Conservation (phyloP, 2,888 invertebrate species). For the Cataglyphis cursor region DNA sequence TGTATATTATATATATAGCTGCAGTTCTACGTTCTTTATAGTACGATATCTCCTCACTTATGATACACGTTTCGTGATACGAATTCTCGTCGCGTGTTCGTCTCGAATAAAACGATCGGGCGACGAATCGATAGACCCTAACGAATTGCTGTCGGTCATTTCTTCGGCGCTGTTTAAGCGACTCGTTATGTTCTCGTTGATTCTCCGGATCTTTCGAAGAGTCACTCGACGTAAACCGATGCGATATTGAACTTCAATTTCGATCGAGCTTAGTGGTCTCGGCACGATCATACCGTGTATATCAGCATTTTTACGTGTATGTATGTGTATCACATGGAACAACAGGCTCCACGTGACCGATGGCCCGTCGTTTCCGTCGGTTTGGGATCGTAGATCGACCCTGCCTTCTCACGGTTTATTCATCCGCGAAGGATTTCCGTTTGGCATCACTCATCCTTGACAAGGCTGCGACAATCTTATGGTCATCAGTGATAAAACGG, state of each 20-base stretch:
- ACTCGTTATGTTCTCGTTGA: conserved; percentile 40
- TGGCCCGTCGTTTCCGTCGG: conserved; percentile 33
- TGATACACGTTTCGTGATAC: conserved; percentile 45
- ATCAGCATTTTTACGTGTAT: conserved; percentile 25
- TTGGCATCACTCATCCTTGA: conserved; percentile 42
- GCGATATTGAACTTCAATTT: conserved; percentile 62
- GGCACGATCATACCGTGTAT: conserved; percentile 52
- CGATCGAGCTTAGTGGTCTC: conserved; percentile 43
- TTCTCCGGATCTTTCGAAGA: conserved; percentile 32
- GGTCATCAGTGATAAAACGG: conserved; percentile 51
- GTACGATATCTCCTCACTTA: conserved; percentile 14
- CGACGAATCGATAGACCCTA: conserved; percentile 28
- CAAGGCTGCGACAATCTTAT: conserved; percentile 40
- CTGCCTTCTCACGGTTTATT: conserved; percentile 23
- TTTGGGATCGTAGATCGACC: conserved; percentile 18
- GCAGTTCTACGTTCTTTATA: conserved; percentile 48
- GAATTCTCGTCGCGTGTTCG: conserved; percentile 3
- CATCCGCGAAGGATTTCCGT: conserved; percentile 40
- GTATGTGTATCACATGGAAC: conserved; percentile 29
- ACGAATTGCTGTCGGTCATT: conserved; percentile 15
- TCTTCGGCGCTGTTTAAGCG: neutral
- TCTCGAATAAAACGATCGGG: conserved; percentile 30
- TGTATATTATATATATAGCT: conserved; percentile 55
- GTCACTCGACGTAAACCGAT: conserved; percentile 47
- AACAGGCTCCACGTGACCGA: conserved; percentile 24